These are phyloP conservation scores for Anniella stebbinsi DNA, from an alignment of 2,797 vertebrate species.

Conservation along the genomic window DNA sequence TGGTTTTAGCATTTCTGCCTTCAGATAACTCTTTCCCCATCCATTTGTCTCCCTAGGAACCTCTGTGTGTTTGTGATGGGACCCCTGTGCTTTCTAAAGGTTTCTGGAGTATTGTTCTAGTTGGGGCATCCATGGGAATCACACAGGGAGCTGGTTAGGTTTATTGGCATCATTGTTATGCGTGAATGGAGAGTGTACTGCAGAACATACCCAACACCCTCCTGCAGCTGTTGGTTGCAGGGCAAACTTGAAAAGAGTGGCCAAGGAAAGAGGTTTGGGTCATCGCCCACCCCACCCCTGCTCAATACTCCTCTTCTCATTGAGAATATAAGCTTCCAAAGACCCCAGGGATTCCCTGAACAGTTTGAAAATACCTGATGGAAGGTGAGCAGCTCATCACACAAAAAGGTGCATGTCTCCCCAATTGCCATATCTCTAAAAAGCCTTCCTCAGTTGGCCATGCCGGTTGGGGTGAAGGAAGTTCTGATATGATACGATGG, in stretches of 20 bases:
- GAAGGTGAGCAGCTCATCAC: background rate
- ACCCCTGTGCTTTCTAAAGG: background rate
- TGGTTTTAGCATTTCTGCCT: background rate
- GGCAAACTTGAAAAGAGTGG: background rate
- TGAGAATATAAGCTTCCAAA: background rate
- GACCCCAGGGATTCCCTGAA: background rate
- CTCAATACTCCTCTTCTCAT: background rate
- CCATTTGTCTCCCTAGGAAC: no score
- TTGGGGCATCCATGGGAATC: background rate
- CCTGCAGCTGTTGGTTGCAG: background rate
- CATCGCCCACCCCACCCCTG: no score
- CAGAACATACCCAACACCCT: background rate
- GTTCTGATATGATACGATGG: no score
- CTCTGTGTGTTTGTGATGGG: background rate
- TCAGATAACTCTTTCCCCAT: background rate
- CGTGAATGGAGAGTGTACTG: background rate
- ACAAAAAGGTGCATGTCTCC: background rate
- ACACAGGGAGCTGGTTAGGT: background rate
- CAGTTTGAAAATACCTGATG: background rate
- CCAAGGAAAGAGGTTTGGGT: background rate
- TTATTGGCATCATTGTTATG: background rate
- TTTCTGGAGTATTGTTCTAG: background rate
- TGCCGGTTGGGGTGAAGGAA: no score
- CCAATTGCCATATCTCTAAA: background rate
- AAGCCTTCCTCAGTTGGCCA: no score